Conservation (phyloP, 2,113 vertebrate genomes). For the Phyllostomus discolor region DNA sequence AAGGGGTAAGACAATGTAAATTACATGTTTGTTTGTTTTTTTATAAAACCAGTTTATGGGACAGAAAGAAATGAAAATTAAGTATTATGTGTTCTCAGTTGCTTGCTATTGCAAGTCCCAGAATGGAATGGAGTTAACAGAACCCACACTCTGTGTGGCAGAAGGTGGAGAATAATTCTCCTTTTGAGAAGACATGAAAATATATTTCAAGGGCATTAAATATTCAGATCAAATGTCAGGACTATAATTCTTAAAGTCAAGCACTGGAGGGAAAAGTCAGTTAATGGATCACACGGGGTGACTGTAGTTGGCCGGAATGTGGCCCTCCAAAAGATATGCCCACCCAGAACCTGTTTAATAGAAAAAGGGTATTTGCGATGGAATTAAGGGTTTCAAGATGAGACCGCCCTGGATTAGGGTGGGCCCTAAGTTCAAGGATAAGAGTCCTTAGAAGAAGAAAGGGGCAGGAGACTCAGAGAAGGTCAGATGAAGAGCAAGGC, state of each 20-base stretch:
- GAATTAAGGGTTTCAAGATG: background rate
- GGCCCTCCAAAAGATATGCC: background rate
- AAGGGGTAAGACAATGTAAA: background rate
- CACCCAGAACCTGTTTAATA: background rate
- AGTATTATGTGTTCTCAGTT: background rate
- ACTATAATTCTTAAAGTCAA: background rate
- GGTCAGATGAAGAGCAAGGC: background rate
- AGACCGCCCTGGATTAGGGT: background rate
- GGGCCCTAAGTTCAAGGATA: background rate
- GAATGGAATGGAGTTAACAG: background rate
- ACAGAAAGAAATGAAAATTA: constrained; percentile 28
- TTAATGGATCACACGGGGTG: background rate
- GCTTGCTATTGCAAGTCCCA: background rate
- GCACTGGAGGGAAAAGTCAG: background rate
- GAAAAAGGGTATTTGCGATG: background rate
- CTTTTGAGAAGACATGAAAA: background rate
- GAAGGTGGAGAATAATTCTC: background rate
- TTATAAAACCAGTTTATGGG: background rate
- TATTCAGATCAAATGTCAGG: background rate
- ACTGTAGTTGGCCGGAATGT: rapidly evolving
- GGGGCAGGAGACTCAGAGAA: background rate
- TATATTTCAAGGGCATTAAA: background rate
- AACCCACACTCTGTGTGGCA: background rate
- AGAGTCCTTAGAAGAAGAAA: background rate
- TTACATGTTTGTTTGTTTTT: no score